These are phyloP conservation scores for Pandemis heparana DNA, from an alignment of 2,888 invertebrate species.

Conservation along the genomic window DNA sequence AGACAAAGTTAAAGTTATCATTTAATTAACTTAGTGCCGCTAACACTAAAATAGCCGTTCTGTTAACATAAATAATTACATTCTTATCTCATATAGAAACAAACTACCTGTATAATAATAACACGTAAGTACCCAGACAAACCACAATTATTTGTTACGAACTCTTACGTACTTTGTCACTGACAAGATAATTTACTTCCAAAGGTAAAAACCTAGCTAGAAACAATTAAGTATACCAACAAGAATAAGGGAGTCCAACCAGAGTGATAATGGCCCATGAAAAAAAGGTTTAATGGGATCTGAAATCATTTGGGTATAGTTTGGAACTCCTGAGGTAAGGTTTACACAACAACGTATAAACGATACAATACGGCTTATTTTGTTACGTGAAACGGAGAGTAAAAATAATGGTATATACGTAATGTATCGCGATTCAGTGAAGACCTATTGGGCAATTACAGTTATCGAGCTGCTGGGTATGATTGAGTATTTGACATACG, in stretches of 20 bases:
- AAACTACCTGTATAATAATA: too few relatives aligned
- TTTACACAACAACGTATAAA: constrained; percentile 27
- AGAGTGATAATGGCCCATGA: constrained; percentile 27
- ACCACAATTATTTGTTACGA: too few relatives aligned
- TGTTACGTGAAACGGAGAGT: constrained; percentile 27
- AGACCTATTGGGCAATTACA: constrained; percentile 2
- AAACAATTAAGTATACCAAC: constrained; percentile 22
- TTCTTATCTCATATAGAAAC: too few relatives aligned
- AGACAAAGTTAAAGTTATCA: too few relatives aligned
- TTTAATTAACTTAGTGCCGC: too few relatives aligned
- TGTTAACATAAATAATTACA: too few relatives aligned
- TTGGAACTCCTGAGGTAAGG: constrained; percentile 20
- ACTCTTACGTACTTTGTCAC: not conserved
- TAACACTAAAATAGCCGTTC: too few relatives aligned
- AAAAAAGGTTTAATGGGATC: constrained; percentile 31
- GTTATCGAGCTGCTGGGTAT: not conserved
- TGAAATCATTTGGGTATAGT: constrained; percentile 34
- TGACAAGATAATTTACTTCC: constrained; percentile 13
- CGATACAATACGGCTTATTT: constrained; percentile 27
- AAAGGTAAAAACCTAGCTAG: constrained; percentile 6
- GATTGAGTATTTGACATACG: constrained; percentile 2
- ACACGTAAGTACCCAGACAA: too few relatives aligned
- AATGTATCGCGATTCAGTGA: constrained; percentile 4
- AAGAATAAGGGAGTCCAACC: constrained; percentile 13
- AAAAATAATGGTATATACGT: constrained; percentile 10